Base-by-base conservation (phyloP, 2,888 invertebrate species). In the Drosophila buzzatii region DNA sequence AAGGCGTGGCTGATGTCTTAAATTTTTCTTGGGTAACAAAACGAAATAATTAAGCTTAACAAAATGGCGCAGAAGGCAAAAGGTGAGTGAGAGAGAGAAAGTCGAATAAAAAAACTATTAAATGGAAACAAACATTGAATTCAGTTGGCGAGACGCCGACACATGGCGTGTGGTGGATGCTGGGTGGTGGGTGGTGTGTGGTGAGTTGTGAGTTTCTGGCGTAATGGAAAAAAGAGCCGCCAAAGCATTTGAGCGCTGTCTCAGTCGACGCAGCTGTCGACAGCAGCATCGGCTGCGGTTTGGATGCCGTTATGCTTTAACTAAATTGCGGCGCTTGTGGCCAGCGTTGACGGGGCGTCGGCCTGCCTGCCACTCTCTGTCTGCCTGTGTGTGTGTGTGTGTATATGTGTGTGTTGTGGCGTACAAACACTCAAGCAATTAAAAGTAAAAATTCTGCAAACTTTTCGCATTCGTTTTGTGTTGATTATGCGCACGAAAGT, bases 391-490 rank as follows among this genome's bases (percentile, higher is more conserved):
- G 20, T 33, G 44, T 27, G 55, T 45, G 58, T 67, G 51, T 63
- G 58, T 63, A 44, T 49, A 62, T 51, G 44, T 52, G 49, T 74
- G 33, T 61, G 42, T 41, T 60, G 45, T 55, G 63, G 60, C 49
- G 59, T 45, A 73, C 83, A 80, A 88, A 90, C 89, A 86, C 89
- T 90, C 90, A 81, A 89, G 90, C 85, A 85, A 86, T 86, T 86
- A 90, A 86, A 86, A 86, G 81, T 85, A 83, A 89, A 86, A 86
- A 90, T 90, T 81, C 66, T 74, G 74, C 60, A 73, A 83, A 86
- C 81, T 90, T 86, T 86, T 76, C 74, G 84, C 83, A 85, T 90
- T 90, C 78, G 84, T 86, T 88, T 83, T 85, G 86, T 71, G 90
- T 85, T 87, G 88, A 79, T 89, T 89, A 84, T 85, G 85, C 71